phyloP scores from a whole-genome alignment of 35 echinoderm and acorn worm genomes.

The Holothuria glaberrima region DNA sequence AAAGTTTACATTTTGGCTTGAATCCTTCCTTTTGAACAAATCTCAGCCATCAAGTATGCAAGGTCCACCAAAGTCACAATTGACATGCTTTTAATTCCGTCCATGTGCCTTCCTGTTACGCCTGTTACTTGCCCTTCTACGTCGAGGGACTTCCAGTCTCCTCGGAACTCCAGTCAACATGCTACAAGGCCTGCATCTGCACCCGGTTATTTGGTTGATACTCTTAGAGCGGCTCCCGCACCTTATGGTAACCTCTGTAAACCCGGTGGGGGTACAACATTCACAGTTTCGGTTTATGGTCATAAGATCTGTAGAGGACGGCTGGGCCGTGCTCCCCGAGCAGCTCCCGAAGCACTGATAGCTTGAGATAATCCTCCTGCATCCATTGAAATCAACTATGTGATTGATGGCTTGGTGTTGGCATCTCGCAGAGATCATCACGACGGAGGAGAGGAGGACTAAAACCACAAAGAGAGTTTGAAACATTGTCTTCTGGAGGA shows the following conservation, averaged over 20 bases:
- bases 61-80: not conserved
- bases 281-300: constrained; percentile 41
- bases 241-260: not conserved
- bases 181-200: constrained; percentile 33
- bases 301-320: not conserved
- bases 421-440: constrained; percentile 10
- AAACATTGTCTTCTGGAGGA: not conserved
- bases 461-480: not conserved
- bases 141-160: not conserved
- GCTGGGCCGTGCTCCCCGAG: constrained; percentile 2
- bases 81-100: not conserved
- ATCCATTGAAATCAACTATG: constrained; percentile 2
- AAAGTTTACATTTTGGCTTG: not conserved
- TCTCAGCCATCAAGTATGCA: not conserved
- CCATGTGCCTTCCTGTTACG: not conserved
- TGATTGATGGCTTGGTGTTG: not conserved
- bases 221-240: not conserved
- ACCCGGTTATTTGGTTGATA: not conserved
- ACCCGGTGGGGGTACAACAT: not conserved
- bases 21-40: not conserved
- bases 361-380: not conserved
- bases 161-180: not conserved
- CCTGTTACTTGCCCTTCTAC: not conserved
- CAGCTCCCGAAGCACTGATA: constrained; percentile 10
- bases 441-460: not conserved